Evolutionary conservation across 1,140 invertebrate genomes (phyloP).

Genomic region (Frieseomelitta varia): DNA sequence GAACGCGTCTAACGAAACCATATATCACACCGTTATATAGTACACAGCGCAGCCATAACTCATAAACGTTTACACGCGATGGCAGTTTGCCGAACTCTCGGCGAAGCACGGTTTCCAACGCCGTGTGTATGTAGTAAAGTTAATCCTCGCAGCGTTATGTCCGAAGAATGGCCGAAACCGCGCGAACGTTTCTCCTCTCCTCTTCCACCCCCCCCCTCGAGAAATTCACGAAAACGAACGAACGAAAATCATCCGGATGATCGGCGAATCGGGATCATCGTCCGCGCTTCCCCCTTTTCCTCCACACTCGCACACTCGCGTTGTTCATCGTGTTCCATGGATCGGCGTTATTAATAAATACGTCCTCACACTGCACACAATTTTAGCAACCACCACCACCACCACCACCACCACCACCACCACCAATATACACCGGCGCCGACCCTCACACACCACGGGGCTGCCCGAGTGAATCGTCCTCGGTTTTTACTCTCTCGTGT

Average conservation of each 20-base stretch:
- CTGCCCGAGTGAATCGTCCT: slow-evolving; percentile 21
- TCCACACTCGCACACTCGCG: background rate
- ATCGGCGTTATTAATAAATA: slow-evolving; percentile 10
- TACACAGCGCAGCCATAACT: background rate
- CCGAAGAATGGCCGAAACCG: background rate
- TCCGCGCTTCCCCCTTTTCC: background rate
- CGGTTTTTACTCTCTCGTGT: slow-evolving; percentile 21
- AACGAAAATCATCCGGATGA: background rate
- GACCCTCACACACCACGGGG: background rate
- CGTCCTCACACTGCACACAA: slow-evolving; percentile 1
- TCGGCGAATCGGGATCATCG: background rate
- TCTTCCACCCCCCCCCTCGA: background rate
- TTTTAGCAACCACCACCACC: slow-evolving; percentile 25
- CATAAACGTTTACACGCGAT: background rate
- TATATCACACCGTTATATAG: background rate
- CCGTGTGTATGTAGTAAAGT: background rate
- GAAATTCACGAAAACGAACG: slow-evolving; percentile 3
- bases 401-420: slow-evolving; percentile 24
- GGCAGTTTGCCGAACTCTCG: background rate
- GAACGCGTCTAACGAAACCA: background rate
- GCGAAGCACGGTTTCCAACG: too few species aligned
- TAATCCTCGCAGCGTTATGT: slow-evolving; percentile 16
- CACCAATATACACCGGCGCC: slow-evolving; percentile 20
- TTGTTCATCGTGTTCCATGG: slow-evolving; percentile 1
- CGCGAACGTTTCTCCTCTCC: too few species aligned